These are phyloP conservation scores for Hypotaenidia philippensis DNA, from an alignment of 2,797 vertebrate species.

Conservation along the genomic window DNA sequence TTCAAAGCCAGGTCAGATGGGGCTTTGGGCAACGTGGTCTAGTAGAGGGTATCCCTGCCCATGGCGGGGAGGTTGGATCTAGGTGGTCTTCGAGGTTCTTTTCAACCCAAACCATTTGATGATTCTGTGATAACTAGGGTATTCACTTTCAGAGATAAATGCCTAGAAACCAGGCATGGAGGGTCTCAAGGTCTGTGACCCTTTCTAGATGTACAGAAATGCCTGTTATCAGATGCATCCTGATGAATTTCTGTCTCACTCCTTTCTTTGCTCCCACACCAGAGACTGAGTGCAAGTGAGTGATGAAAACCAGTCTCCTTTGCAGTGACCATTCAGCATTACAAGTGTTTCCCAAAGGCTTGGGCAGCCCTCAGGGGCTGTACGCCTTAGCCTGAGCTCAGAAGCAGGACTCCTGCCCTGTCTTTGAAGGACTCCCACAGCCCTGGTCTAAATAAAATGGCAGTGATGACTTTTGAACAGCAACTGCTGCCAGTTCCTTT, in stretches of 20 bases:
- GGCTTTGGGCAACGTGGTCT: too few relatives aligned
- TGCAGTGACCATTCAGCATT: neutral
- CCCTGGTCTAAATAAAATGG: neutral
- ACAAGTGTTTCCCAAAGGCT: neutral
- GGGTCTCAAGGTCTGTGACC: neutral
- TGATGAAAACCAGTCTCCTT: neutral
- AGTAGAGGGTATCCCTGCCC: too few relatives aligned
- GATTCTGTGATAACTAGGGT: neutral
- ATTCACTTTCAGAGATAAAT: neutral
- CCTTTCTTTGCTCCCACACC: neutral
- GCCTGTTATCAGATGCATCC: neutral
- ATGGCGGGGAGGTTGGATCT: too few relatives aligned
- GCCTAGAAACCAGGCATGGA: neutral
- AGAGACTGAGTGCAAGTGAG: neutral
- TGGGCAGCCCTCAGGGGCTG: neutral
- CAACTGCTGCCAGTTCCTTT: neutral
- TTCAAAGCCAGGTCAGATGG: too few relatives aligned
- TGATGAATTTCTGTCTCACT: neutral
- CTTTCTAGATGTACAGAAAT: neutral
- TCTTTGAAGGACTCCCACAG: neutral
- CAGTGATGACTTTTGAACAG: neutral
- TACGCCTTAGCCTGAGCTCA: neutral
- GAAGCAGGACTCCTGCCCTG: neutral
- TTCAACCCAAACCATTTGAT: too few relatives aligned
- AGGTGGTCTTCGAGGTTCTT: too few relatives aligned